phyloP scores from a whole-genome alignment of 2,888 invertebrate genomes.

The Limnephilus marmoratus region DNA sequence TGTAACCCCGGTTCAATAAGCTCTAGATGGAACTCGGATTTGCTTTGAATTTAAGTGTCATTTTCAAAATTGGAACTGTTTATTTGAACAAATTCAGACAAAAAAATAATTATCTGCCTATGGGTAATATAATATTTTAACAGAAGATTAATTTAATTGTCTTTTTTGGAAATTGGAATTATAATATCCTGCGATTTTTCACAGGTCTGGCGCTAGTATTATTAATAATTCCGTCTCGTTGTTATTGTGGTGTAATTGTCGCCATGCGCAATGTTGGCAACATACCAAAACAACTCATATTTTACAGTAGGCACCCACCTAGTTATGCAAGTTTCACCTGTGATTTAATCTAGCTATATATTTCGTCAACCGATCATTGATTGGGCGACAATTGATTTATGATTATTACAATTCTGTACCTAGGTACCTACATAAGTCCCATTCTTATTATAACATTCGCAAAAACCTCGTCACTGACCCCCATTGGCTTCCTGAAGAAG shows the following conservation, averaged over 20 bases:
- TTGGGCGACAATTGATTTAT: neutral
- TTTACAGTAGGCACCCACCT: neutral
- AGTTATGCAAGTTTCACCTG: neutral
- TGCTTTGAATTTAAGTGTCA: too few relatives aligned
- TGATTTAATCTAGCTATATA: neutral
- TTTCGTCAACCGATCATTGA: neutral
- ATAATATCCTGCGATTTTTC: too few relatives aligned
- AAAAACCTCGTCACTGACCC: neutral
- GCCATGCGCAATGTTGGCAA: neutral
- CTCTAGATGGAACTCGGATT: too few relatives aligned
- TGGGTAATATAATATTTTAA: too few relatives aligned
- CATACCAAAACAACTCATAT: neutral
- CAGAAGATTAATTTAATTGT: too few relatives aligned
- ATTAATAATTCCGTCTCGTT: neutral
- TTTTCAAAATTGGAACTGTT: too few relatives aligned
- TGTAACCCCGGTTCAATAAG: too few relatives aligned
- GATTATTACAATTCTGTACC: neutral
- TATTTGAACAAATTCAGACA: too few relatives aligned
- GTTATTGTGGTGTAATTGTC: neutral
- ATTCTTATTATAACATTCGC: neutral
- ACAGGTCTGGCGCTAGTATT: too few relatives aligned
- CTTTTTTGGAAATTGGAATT: too few relatives aligned
- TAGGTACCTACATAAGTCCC: neutral
- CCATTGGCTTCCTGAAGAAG: neutral
- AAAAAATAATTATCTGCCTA: too few relatives aligned